phyloP scores from a whole-genome alignment of 2,113 vertebrate species.

The Psilopsiagon aurifrons region DNA sequence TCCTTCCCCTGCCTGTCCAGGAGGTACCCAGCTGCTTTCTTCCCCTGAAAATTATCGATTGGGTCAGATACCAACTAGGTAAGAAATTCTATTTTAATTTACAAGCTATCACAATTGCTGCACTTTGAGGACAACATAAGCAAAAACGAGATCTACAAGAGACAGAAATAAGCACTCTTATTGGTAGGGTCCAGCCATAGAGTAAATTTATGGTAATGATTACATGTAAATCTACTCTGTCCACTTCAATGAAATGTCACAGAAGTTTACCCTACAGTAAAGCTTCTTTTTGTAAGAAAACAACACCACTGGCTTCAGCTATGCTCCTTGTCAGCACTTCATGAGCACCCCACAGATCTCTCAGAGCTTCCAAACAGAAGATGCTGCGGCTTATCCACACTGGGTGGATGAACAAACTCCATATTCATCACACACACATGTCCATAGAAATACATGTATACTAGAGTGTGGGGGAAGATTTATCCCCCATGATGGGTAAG shows the following conservation, averaged over 20 bases:
- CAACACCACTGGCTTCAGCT: not conserved
- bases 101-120: not conserved
- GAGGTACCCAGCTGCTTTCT: not conserved
- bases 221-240: not conserved
- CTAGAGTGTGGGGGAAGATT: not conserved
- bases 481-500: not conserved
- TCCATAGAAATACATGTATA: accelerated
- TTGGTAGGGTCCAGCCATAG: not conserved
- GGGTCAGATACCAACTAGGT: not conserved
- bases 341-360: not conserved
- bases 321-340: not conserved
- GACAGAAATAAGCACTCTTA: not conserved
- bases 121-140: not conserved
- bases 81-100: not conserved
- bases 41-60: not conserved
- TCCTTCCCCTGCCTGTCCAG: not conserved
- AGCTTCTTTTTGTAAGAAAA: not conserved
- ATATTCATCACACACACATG: accelerated
- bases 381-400: not conserved
- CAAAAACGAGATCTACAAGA: not conserved
- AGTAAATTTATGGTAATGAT: not conserved
- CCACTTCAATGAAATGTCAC: not conserved
- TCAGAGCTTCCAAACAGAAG: not conserved
- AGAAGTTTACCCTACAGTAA: not conserved
- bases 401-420: not conserved